Base-by-base conservation (phyloP, 1,140 invertebrate genomes). In the Acromyrmex echinatior region DNA sequence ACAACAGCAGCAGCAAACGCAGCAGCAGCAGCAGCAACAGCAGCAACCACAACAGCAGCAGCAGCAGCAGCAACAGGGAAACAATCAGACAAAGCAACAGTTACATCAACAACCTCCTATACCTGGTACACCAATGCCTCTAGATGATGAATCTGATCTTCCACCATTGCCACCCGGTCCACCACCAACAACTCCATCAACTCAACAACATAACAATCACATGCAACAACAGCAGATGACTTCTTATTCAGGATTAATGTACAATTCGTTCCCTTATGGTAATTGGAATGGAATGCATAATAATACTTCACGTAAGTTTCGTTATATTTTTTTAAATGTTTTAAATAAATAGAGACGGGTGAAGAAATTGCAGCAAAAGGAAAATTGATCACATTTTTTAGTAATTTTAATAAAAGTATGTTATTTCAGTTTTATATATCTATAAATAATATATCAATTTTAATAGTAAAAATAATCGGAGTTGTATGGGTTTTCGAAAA, bases 111-210 rank as follows among this genome's bases (percentile, higher is more conserved):
- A 94, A 21, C 94, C 93, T 62, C 92, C 94, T n/a, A 87, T 93
- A 45, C 93, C 94, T 78, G 94, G 91, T 39, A 94, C 93, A 58
- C 93, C 95, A 12, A 94, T 95, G 90, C 91, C 93, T 49, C 91
- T 95, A 35, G 95, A 95, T 63, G 95, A 95, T 79, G 94, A 95
- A 80, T 93, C 95, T 45, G 95, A 95, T 82, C 93, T 95, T 85
- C 95, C 95, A 65, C 95, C 95, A 82, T 91, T 95, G 79, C 95
- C 95, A 39, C 95, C 95, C 76, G 95, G 95, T 80, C 95, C 95
- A 85, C 95, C 95, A 80, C 95, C 95, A 92, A 95, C 93, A 87
- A 94, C 95, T 94, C 95, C 92, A 93, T 93, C 94, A 93, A 92
- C 91, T 68, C 90, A 87, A 28, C 95, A 96, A 87, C 94, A 95